Base-by-base conservation (phyloP, 2,113 vertebrate genomes). In the Melanotaenia duboulayi region DNA sequence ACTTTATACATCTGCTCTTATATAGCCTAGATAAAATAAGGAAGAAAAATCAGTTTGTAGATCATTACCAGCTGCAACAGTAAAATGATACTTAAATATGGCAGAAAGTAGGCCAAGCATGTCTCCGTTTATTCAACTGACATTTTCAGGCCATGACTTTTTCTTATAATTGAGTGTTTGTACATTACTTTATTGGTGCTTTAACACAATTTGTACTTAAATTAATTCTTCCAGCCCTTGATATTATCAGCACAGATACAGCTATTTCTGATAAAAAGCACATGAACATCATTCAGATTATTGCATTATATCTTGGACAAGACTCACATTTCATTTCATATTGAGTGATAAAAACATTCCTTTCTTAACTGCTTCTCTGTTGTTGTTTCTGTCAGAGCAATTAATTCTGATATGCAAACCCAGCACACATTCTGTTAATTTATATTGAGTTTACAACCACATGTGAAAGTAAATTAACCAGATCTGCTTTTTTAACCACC, bases 401-500 rank as follows among this genome's bases (percentile, higher is more conserved):
- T 65, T 52, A 13, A 44, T 17, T 48, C 42, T 52, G 28, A 65
- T 39, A 9, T 11, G 19, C 23, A 23, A 63, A 50, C n/a, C 17
- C 23, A 49, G 39, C 42, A 46, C n/a, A 7, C 51, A 65, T 74
- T 69, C 54, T 52, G 56, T 39, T n/a, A 37, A 28, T 68, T 81
- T 52, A 56, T 61, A 23, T 11, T 48, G 22, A 55, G 35, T 10
- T 60, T 71, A 51, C 40, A 57, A 17, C 50, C 64, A 25, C 22
- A 50, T 35, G 12, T 8, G n/a, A 64, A 39, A 14, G 32, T 57
- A 24, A 59, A 35, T 39, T 7, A 49, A 56, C 49, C 28, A 14
- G 25, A 37, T 65, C 9, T 17, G 4, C 51, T 12, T 72, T 32
- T 58, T 32, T 12, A 54, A 58, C 59, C 14, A 44, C 32, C 22